Conservation (phyloP, 2,888 invertebrate species). For the Agapostemon virescens region DNA sequence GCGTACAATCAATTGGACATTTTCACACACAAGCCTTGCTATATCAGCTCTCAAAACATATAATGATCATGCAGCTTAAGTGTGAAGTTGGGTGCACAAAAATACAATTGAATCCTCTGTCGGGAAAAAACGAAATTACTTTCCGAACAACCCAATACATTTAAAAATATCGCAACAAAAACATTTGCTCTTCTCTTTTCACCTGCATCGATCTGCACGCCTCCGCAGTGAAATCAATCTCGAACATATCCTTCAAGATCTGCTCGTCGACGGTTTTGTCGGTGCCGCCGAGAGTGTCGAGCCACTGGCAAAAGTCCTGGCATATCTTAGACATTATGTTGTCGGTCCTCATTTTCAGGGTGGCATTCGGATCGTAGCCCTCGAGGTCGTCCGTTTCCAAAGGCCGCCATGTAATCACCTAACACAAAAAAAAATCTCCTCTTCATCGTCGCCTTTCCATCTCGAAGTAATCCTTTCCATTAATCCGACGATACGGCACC, state of each 20-base stretch:
- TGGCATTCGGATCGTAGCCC: constrained; percentile 77
- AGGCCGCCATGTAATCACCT: constrained; percentile 76
- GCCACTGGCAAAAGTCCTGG: constrained; percentile 83
- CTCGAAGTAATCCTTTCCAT: constrained; percentile 9
- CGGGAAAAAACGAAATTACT: too few relatives aligned
- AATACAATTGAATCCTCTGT: too few relatives aligned
- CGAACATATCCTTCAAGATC: constrained; percentile 83
- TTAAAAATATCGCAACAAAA: not conserved
- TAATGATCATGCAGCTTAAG: too few relatives aligned
- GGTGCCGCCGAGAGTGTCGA: constrained; percentile 81
- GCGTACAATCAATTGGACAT: too few relatives aligned
- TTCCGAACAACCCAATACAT: too few relatives aligned
- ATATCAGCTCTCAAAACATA: too few relatives aligned
- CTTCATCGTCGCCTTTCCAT: not conserved
- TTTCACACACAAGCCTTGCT: too few relatives aligned
- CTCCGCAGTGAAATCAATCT: constrained; percentile 79
- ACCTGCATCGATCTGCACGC: constrained; percentile 76
- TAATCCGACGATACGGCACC: constrained; percentile 60
- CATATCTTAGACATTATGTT: constrained; percentile 79
- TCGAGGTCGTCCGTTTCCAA: constrained; percentile 70
- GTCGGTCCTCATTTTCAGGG: constrained; percentile 72
- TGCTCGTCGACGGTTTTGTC: constrained; percentile 82
- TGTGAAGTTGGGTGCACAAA: too few relatives aligned
- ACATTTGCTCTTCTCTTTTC: not conserved
- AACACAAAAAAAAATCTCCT: constrained; percentile 6